Evolutionary conservation across 2,113 vertebrate genomes (phyloP), one percentile per base, ranked within the genome.

Genomic region (Astur gentilis): DNA sequence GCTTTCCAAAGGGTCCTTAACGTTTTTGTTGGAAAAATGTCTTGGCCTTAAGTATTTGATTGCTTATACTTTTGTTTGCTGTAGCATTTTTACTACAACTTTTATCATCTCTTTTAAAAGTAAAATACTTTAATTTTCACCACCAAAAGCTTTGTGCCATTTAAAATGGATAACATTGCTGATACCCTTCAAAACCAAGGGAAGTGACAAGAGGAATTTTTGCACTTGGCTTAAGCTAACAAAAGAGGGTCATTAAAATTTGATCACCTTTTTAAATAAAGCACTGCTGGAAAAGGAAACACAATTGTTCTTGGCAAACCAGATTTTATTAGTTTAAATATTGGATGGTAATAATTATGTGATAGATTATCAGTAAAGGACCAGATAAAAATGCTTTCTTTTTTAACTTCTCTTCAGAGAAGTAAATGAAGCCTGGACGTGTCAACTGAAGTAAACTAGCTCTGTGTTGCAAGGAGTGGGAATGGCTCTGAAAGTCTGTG

Each of bases 141-240:
- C 23, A 34, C 11, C n/a, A 27, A 76, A 87, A 87, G 6, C 5
- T 50, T 79, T 66, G 25, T 85, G 50, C 26, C 11, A 26, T 79
- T 92, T 90, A 72, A 83, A 90, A 61, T 52, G 8, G 10, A 6
- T 72, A 54, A 69, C 26, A 25, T 54, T 58, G 38, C 17, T 57
- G 2, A 45, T 94, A 34, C 40, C 16, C 40, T 93, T 89, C 67
- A 52, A 77, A 86, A 45, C 34, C 62, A 66, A 70, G 50, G 45
- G 83, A 95, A 73, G 20, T 67, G 31, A 77, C n/a, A 38, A 45
- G 60, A 81, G 36, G 60, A 69, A 70, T 89, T 84, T 91, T 91
- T 95, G 80, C 83, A 89, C 55, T 87, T 96, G 86, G 38, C 78
- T 93, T 90, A 96, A 94, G 50, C 50, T 75, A 78, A 90, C 79